Evolutionary conservation across 2,888 invertebrate species (phyloP), one percentile per base, ranked within the genome.

Genomic region (Magallana nippona): DNA sequence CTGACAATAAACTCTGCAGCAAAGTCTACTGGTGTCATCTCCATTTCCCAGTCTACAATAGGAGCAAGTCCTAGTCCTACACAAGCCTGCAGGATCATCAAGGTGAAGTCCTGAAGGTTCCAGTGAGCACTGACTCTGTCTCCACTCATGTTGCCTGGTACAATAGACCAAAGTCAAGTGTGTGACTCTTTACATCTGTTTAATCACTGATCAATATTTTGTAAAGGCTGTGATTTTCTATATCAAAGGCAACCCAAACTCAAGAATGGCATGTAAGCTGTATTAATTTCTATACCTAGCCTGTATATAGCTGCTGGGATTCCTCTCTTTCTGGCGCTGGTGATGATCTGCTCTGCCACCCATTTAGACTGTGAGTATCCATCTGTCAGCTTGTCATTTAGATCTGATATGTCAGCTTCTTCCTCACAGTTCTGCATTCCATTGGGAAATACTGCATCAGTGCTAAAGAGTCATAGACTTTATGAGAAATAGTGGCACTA

Each of bases 1-100:
- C 87, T 88, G 44, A 93, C 91, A 79, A 94, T 92, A 84, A 94
- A 89, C 79, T 90, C 87, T 27, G 93, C 90, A 10, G 92, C 93
- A 90, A 94, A 94, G 88, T 94, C 93, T 1, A 94, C 94, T 0
- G 94, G 94, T 1, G 94, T 95, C 92, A 95, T 91, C 87, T 94
- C 94, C 90, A 94, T 90, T 11, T 88, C 83, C 94, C 94, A 94
- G 86, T 92, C 90, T 0, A 93, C 89, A 82, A 92, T 91, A 17
- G 94, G 94, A 2, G 94, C 93, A 58, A 90, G 62, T 5, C 92
- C 91, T 22, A 89, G 87, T 80, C 87, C 82, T 44, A 92, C 87
- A 86, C 93, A 93, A 10, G 92, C 92, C 85, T 93, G 90, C 17
- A 95, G 88, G 83, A 94, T 87, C 77, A 94, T 88, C 84, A 94